Base-by-base conservation (phyloP, 1,140 invertebrate species). In the Galleria mellonella region DNA sequence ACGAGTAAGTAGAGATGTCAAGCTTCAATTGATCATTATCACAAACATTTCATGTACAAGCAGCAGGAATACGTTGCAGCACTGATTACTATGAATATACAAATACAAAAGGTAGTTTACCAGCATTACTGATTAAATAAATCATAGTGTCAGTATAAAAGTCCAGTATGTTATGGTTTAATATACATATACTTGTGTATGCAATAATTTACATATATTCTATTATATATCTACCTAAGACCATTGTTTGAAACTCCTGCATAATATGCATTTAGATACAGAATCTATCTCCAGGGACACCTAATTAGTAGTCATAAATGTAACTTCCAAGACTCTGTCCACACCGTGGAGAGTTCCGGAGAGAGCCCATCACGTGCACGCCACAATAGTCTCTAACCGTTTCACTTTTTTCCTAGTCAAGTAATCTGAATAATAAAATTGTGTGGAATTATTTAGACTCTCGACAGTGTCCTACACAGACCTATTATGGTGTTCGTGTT, bases 361-460 rank as follows among this genome's bases (percentile, higher is more conserved):
- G 45, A 51, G 65, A 59, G 57, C 57, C 47, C 58, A 52, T 48
- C 55, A 62, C 58, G 62, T 57, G 56, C 62, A 65, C 51, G 31
- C 57, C 51, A 66, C 68, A 72, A 77, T 65, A 62, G 58, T 49
- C 65, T 72, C 48, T 43, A 49, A 43, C 57, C 47, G 62, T 59
- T 73, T 69, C 68, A 64, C 61, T 72, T 72, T 72, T 70, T 58
- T 50, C 58, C 53, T 51, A 58, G 35, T 65, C 47, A 59, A 71
- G 68, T 69, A 51, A 43, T 48, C 43, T 56, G 56, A 62, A 67
- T 67, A 70, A 65, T 60, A 65, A 68, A 70, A 53, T 57, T 54
- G 31, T 53, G 47, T 57, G 38, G 51, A 58, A 55, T 54, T 59
- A 40, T 57, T 54, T 49, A 48, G 38, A 40, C 43, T 43, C 52